Conservation (phyloP, 2,888 invertebrate species). For the Polydrusus cervinus region DNA sequence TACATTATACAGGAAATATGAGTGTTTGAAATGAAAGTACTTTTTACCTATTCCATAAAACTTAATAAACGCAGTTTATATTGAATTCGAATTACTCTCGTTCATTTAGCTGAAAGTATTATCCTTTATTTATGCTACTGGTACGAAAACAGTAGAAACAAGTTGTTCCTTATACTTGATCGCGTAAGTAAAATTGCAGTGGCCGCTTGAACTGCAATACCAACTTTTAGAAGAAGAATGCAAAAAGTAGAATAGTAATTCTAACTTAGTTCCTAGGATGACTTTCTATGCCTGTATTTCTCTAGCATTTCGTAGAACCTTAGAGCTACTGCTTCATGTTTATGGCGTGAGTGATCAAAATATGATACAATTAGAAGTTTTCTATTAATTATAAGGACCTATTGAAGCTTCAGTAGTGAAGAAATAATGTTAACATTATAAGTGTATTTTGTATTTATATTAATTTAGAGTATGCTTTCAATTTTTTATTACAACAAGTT, state of each 20-base stretch:
- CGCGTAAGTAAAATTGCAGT: no score
- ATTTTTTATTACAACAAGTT: not conserved
- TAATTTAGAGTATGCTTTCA: not conserved
- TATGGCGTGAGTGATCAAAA: constrained; percentile 36
- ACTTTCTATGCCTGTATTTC: constrained; percentile 65
- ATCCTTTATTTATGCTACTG: no score
- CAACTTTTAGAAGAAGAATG: constrained; percentile 39
- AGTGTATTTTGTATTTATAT: not conserved
- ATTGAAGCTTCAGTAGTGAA: constrained; percentile 28
- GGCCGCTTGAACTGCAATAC: not conserved
- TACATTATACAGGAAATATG: no score
- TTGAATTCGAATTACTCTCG: no score
- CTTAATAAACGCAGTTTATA: no score
- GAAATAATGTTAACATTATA: not conserved
- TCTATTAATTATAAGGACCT: constrained; percentile 20
- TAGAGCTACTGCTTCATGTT: constrained; percentile 64
- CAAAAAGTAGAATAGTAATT: constrained; percentile 34
- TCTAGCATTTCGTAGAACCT: constrained; percentile 64
- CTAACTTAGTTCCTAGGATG: constrained; percentile 56
- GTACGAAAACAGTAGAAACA: no score
- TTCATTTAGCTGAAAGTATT: no score
- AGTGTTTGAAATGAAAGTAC: no score
- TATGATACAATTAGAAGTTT: constrained; percentile 1
- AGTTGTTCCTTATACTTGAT: no score
- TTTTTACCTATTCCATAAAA: no score